Conservation (phyloP, 2,888 invertebrate species). For the Busseola fusca region DNA sequence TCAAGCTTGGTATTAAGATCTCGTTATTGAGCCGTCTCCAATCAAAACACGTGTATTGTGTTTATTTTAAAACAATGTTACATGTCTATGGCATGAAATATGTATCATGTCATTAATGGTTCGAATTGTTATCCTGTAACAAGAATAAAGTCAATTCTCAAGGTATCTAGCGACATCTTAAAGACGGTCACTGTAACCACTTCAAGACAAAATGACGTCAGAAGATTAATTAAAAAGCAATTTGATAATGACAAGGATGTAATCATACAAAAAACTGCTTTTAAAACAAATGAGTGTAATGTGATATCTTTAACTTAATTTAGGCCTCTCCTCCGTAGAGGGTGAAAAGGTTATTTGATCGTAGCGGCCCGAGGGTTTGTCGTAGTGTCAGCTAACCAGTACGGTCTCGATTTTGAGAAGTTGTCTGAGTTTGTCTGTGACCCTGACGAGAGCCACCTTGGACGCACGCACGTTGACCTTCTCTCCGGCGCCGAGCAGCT, state of each 20-base stretch:
- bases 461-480: constrained; percentile 94
- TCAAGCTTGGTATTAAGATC: constrained; percentile 80
- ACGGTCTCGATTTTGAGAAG: constrained; percentile 94
- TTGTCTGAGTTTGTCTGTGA: constrained; percentile 95
- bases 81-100: constrained; percentile 21
- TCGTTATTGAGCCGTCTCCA: constrained; percentile 77
- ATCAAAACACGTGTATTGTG: constrained; percentile 57
- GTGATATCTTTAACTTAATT: constrained; percentile 20
- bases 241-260: constrained; percentile 20
- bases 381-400: constrained; percentile 90
- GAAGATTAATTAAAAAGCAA: constrained; percentile 31
- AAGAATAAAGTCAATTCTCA: constrained; percentile 24
- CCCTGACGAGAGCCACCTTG: constrained; percentile 94
- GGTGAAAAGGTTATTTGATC: constrained; percentile 38
- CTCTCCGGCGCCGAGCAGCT: constrained; percentile 93
- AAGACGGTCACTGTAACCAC: constrained; percentile 7
- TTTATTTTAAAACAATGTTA: constrained; percentile 48
- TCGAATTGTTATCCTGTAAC: constrained; percentile 23
- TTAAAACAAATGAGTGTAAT: constrained; percentile 22
- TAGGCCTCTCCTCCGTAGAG: constrained; percentile 29
- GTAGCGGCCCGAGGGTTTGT: constrained; percentile 22
- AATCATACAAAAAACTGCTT: constrained; percentile 16
- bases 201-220: constrained; percentile 24
- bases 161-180: constrained; percentile 7
- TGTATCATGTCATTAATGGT: constrained; percentile 22